These are phyloP conservation scores for Platycheirus albimanus DNA, from an alignment of 2,888 invertebrate species.

Conservation along the genomic window DNA sequence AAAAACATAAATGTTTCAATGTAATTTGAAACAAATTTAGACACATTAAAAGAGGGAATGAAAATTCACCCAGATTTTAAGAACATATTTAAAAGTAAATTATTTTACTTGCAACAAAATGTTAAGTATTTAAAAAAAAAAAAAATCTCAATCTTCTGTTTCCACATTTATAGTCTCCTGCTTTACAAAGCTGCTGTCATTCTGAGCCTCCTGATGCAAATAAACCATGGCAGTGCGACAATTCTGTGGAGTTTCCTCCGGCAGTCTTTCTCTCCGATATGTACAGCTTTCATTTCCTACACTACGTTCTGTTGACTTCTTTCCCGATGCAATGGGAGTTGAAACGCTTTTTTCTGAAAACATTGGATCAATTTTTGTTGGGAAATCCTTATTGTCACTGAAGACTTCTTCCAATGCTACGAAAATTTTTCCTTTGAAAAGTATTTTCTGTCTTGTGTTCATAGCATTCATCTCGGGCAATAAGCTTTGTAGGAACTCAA, in stretches of 20 bases:
- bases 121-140: no score
- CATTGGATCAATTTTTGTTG: constrained; percentile 14
- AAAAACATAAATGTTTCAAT: no score
- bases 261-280: not conserved
- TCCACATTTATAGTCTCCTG: not conserved
- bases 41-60: no score
- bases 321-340: not conserved
- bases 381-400: constrained; percentile 75
- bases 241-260: not conserved
- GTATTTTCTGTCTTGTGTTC: constrained; percentile 79
- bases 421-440: constrained; percentile 80
- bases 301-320: no score
- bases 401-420: constrained; percentile 79
- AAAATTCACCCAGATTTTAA: no score
- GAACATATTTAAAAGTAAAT: no score
- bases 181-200: not conserved
- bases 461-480: constrained; percentile 80
- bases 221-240: no score
- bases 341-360: not conserved
- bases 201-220: not conserved
- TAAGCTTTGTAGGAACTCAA: constrained; percentile 70
- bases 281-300: not conserved
- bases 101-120: no score
- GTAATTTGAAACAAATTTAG: no score
- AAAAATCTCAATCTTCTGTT: not conserved